phyloP scores from a whole-genome alignment of 2,888 invertebrate genomes.

The Caenorhabditis japonica region DNA sequence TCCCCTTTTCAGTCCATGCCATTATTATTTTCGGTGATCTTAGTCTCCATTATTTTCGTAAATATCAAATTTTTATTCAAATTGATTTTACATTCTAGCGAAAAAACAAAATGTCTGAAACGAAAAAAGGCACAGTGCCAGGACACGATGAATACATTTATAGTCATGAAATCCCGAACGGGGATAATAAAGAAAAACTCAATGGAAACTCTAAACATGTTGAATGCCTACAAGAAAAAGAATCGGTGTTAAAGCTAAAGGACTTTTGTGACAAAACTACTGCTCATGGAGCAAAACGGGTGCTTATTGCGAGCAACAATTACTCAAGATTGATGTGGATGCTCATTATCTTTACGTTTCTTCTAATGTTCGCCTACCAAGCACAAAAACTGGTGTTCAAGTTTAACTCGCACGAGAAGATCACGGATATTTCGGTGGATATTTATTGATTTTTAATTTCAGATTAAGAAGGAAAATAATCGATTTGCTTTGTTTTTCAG shows the following conservation, averaged over 20 bases:
- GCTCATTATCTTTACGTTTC: conserved; percentile 43
- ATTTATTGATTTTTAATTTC: conserved; percentile 52
- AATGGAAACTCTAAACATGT: conserved; percentile 22
- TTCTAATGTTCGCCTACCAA: conserved; percentile 53
- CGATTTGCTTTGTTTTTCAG: conserved; percentile 56
- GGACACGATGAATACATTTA: conserved; percentile 53
- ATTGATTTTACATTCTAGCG: no score
- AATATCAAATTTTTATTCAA: conserved; percentile 2
- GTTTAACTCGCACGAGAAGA: conserved; percentile 61
- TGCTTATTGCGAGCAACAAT: conserved; percentile 54
- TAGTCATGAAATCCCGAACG: conserved; percentile 46
- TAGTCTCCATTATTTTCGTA: no score
- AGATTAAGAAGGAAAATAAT: not conserved
- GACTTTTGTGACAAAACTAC: conserved; percentile 67
- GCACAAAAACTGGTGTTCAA: conserved; percentile 50
- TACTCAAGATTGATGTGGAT: conserved; percentile 53
- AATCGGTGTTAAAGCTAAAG: conserved; percentile 22
- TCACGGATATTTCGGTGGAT: conserved; percentile 65
- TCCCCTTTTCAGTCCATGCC: no score
- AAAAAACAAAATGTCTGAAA: conserved; percentile 50
- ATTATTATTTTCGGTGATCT: no score
- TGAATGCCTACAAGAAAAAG: not conserved
- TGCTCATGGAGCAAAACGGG: conserved; percentile 66
- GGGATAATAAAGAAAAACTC: conserved; percentile 11
- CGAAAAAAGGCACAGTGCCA: conserved; percentile 26